Evolutionary conservation across 2,113 vertebrate genomes (phyloP).

Genomic region (Cyprinodon tularosa): DNA sequence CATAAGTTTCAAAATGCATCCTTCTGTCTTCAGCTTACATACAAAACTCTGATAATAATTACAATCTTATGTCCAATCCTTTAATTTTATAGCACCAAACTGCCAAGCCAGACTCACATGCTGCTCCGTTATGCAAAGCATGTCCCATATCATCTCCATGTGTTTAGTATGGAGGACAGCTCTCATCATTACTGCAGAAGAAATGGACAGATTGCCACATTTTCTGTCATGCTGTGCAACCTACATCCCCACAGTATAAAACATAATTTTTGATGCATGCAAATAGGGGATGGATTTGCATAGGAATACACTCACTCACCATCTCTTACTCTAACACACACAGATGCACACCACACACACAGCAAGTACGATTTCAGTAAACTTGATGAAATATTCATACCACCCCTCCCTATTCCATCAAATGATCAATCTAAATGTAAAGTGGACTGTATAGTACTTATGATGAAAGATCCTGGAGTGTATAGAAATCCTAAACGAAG

Average conservation of each 20-base stretch:
- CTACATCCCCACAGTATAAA: slow-evolving; percentile 12
- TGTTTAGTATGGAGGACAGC: slow-evolving; percentile 39
- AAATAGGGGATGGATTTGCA: slow-evolving; percentile 5
- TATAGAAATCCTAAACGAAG: slow-evolving; percentile 36
- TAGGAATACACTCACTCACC: slow-evolving; percentile 11
- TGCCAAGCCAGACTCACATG: slow-evolving; percentile 1
- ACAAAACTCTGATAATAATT: slow-evolving; percentile 13
- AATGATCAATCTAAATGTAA: slow-evolving; percentile 74
- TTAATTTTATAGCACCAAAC: slow-evolving; percentile 35
- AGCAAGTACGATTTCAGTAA: slow-evolving; percentile 62
- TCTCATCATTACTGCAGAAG: slow-evolving; percentile 40
- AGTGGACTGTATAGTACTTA: slow-evolving; percentile 39
- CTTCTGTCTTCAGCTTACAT: slow-evolving; percentile 17
- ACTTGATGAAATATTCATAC: slow-evolving; percentile 74
- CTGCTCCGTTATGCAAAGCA: slow-evolving; percentile 25
- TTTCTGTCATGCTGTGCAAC: slow-evolving; percentile 26
- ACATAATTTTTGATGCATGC: slow-evolving; percentile 32
- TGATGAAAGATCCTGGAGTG: slow-evolving; percentile 22
- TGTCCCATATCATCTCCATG: slow-evolving; percentile 19
- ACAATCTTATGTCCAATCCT: slow-evolving; percentile 18
- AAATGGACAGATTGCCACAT: slow-evolving; percentile 42
- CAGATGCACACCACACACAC: slow-evolving; percentile 17
- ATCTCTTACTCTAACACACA: background rate
- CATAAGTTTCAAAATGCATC: background rate
- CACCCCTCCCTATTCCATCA: slow-evolving; percentile 27